Conservation (phyloP, 2,888 invertebrate genomes). For the Tachina fera region DNA sequence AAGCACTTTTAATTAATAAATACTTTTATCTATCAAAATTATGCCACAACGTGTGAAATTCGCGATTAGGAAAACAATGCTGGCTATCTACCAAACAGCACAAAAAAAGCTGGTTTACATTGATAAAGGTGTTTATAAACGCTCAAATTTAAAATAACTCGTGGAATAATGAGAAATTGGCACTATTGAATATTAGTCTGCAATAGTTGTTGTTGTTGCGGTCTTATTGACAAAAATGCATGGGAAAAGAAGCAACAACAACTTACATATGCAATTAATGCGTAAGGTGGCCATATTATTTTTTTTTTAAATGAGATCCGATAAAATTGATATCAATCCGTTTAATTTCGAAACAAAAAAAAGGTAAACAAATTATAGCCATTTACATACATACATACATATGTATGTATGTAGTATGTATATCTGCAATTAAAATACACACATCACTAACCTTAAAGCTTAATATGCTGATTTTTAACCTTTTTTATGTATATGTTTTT, state of each 20-base stretch:
- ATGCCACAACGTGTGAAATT: neutral
- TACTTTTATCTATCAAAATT: neutral
- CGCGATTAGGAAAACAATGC: neutral
- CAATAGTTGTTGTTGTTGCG: neutral
- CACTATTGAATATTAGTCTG: neutral
- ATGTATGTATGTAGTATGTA: no score
- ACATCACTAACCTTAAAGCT: constrained; percentile 1
- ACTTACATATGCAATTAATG: no score
- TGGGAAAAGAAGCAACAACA: no score
- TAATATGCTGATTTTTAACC: neutral
- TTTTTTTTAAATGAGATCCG: no score
- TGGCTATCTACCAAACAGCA: neutral
- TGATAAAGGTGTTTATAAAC: neutral
- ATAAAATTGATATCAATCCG: no score
- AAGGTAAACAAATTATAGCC: no score
- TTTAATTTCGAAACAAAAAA: no score
- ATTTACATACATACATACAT: no score
- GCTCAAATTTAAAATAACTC: neutral
- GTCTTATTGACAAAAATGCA: no score
- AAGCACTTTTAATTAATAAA: neutral
- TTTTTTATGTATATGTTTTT: neutral
- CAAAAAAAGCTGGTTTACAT: neutral
- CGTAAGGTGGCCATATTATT: no score
- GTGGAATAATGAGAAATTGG: neutral
- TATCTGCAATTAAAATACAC: neutral